A percentile compares a stretch with the other conserved stretches of the same genome.
phyloP scores from a whole-genome alignment of 2,797 vertebrate genomes.

The Astyanax mexicanus region DNA sequence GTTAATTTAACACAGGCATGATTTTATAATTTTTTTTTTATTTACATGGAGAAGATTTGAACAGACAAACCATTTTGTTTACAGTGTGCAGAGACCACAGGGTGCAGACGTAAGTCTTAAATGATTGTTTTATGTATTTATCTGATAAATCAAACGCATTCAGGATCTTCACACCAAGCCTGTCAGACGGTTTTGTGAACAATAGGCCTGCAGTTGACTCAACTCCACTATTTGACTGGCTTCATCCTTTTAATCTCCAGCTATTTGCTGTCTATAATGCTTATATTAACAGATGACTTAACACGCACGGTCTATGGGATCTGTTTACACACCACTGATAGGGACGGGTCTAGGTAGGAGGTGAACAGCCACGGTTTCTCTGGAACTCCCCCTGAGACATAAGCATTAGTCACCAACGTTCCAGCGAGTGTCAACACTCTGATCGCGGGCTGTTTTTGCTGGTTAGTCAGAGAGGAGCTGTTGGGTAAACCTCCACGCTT shows the following conservation, averaged over 20 bases:
- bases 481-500: constrained; percentile 59
- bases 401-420: constrained; percentile 72
- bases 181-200: constrained; percentile 4
- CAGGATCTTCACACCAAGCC: background rate
- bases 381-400: constrained; percentile 31
- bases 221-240: constrained; percentile 19
- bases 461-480: constrained; percentile 64
- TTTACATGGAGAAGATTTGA: no score
- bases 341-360: constrained; percentile 32
- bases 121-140: no score
- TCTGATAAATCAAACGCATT: background rate
- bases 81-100: background rate
- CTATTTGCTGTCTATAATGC: constrained; percentile 37
- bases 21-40: no score
- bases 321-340: constrained; percentile 14
- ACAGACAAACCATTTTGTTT: no score
- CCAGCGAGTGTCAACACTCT: constrained; percentile 59
- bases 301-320: background rate
- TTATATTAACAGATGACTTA: constrained; percentile 42
- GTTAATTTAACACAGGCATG: no score
- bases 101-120: no score
- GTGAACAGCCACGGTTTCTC: constrained; percentile 22
- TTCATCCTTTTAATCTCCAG: constrained; percentile 43
- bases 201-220: constrained; percentile 38
- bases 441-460: constrained; percentile 47